These are phyloP conservation scores for Schrankia costaestrigalis DNA, from an alignment of 2,888 invertebrate species.

Conservation along the genomic window DNA sequence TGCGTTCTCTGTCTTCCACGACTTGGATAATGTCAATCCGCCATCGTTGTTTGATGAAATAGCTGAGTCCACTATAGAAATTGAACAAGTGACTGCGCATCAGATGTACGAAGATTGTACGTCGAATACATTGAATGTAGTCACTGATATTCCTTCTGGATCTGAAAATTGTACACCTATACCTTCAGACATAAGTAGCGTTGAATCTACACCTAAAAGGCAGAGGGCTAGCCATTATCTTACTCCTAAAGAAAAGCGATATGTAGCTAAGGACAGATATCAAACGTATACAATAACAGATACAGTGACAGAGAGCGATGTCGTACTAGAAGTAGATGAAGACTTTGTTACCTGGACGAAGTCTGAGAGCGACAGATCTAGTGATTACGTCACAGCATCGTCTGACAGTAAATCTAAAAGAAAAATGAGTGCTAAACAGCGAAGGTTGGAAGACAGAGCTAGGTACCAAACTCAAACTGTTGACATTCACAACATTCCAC, in stretches of 20 bases:
- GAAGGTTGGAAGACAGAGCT: constrained; percentile 83
- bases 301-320: constrained; percentile 50
- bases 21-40: constrained; percentile 85
- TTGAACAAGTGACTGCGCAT: constrained; percentile 72
- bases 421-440: constrained; percentile 82
- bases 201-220: constrained; percentile 88
- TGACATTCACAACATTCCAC: constrained; percentile 53
- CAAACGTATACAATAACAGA: constrained; percentile 91
- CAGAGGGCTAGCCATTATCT: constrained; percentile 72
- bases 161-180: constrained; percentile 82
- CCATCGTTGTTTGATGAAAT: constrained; percentile 87
- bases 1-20: constrained; percentile 73
- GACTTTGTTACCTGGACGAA: constrained; percentile 71
- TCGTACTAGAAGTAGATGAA: constrained; percentile 54
- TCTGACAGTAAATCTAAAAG: constrained; percentile 59
- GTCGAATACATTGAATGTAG: constrained; percentile 78
- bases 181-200: constrained; percentile 86
- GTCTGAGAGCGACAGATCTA: constrained; percentile 66
- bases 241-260: constrained; percentile 89
- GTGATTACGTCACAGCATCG: constrained; percentile 57
- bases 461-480: constrained; percentile 86
- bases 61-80: constrained; percentile 81
- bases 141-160: constrained; percentile 78
- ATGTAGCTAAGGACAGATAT: constrained; percentile 88
- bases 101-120: constrained; percentile 83